phyloP scores from a whole-genome alignment of 2,888 invertebrate species.

The Gnatocerus cornutus region DNA sequence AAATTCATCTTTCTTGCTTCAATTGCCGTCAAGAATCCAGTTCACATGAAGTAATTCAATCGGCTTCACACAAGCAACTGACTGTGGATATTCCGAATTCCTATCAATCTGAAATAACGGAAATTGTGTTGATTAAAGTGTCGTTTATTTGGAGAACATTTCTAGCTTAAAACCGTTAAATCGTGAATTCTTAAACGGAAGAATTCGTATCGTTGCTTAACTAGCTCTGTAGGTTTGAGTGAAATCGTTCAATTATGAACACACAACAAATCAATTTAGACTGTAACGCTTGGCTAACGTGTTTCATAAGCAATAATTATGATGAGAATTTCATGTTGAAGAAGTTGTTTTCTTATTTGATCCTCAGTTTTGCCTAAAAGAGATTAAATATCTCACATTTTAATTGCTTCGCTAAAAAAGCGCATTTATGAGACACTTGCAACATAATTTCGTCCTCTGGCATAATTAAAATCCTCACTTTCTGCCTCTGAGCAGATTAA shows the following conservation, averaged over 20 bases:
- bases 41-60: not conserved
- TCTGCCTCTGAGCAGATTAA: slow-evolving; percentile 17
- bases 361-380: no score
- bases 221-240: slow-evolving; percentile 25
- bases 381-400: no score
- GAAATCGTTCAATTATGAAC: slow-evolving; percentile 33
- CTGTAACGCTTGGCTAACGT: slow-evolving; percentile 13
- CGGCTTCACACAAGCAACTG: not conserved
- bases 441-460: not conserved
- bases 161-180: not conserved
- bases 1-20: not conserved
- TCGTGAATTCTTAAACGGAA: slow-evolving; percentile 17
- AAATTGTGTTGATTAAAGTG: slow-evolving; percentile 4
- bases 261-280: slow-evolving; percentile 32
- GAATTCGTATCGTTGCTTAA: not conserved
- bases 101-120: slow-evolving; percentile 15
- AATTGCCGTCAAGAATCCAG: not conserved
- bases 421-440: not conserved
- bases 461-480: slow-evolving; percentile 20
- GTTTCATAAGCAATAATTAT: slow-evolving; percentile 14
- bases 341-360: not conserved
- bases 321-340: slow-evolving; percentile 20
- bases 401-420: not conserved
- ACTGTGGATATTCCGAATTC: not conserved
- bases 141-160: slow-evolving; percentile 8